Percentiles rank a stretch among this genome's conserved stretches.
phyloP scores from a whole-genome alignment of 2,888 invertebrate genomes.

The Ceriagrion tenellum region DNA sequence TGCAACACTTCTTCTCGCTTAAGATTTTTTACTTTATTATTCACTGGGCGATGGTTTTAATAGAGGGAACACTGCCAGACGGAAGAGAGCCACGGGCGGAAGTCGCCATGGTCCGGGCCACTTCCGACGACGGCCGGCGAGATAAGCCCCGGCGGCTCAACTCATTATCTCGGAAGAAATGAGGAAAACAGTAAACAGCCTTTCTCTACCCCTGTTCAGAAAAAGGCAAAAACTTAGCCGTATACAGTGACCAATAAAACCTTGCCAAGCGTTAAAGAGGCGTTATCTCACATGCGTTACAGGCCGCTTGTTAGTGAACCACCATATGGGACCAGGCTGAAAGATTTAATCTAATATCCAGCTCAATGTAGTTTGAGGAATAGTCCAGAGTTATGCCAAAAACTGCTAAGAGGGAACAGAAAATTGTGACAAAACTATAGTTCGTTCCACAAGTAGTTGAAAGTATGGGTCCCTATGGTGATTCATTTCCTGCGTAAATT shows the following conservation, averaged over 20 bases:
- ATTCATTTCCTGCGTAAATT: no score
- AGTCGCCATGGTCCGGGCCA: not conserved
- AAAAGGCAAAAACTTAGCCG: not conserved
- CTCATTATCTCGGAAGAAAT: constrained; percentile 33
- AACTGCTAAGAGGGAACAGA: no score
- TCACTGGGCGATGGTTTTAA: not conserved
- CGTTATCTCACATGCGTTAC: no score
- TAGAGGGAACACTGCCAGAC: not conserved
- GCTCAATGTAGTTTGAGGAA: no score
- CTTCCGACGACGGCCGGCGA: constrained; percentile 4
- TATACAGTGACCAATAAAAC: not conserved
- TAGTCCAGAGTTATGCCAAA: no score
- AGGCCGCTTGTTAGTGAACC: no score
- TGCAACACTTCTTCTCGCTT: not conserved
- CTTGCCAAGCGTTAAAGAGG: not conserved
- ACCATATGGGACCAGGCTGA: no score
- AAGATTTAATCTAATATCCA: no score
- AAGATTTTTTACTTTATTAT: not conserved
- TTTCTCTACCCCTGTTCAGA: not conserved
- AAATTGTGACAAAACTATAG: no score
- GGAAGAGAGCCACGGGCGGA: constrained; percentile 6
- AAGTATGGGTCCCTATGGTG: no score
- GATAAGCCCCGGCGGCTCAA: not conserved
- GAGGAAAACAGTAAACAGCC: constrained; percentile 40
- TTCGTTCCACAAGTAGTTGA: no score